These are phyloP conservation scores for Lochmaea crataegi DNA, from an alignment of 2,888 invertebrate genomes.

Conservation along the genomic window DNA sequence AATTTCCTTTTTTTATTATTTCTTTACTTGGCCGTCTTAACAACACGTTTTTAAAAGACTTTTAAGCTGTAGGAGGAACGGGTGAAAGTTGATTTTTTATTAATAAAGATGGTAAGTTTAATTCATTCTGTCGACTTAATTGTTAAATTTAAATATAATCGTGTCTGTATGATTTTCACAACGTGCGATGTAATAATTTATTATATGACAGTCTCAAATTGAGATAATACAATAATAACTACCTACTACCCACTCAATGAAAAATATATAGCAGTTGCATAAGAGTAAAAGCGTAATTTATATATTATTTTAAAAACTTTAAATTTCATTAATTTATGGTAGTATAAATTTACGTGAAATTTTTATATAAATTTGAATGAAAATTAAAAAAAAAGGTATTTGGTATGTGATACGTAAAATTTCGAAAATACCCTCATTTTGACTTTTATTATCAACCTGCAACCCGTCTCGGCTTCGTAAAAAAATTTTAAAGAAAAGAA, in stretches of 20 bases:
- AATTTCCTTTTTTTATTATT: constrained; percentile 4
- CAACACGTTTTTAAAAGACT: constrained; percentile 1
- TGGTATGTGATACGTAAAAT: too few species aligned
- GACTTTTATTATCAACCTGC: too few species aligned
- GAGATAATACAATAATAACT: neutral
- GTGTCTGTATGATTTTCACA: neutral
- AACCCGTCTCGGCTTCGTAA: too few species aligned
- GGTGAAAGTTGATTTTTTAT: constrained; percentile 7
- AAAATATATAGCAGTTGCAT: too few species aligned
- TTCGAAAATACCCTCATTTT: too few species aligned
- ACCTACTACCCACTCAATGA: neutral
- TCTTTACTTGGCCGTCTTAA: neutral
- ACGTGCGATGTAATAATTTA: neutral
- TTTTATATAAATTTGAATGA: too few species aligned
- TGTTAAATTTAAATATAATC: neutral
- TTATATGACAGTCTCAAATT: neutral
- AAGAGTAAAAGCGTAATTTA: too few species aligned
- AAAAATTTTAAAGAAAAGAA: too few species aligned
- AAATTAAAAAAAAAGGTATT: too few species aligned
- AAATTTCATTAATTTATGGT: too few species aligned
- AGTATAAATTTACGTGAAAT: too few species aligned
- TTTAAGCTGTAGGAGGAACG: constrained; percentile 7
- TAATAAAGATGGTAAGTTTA: neutral
- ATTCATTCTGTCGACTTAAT: neutral
- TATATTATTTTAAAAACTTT: too few species aligned